These are phyloP conservation scores for Alectoris magna DNA, from an alignment of 2,797 vertebrate genomes.

Conservation along the genomic window DNA sequence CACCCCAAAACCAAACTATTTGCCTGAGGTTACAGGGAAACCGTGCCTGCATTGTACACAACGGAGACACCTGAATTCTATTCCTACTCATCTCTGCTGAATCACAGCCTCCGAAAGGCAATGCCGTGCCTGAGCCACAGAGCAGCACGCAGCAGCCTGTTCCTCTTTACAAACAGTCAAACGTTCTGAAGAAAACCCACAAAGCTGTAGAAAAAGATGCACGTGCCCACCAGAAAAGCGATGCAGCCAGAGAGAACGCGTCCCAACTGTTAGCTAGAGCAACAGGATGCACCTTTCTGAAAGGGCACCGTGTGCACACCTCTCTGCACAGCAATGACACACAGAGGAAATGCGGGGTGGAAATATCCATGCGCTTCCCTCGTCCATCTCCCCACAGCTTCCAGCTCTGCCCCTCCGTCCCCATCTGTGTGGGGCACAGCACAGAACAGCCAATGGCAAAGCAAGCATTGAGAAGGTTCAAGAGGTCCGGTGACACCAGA, in stretches of 20 bases:
- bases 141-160: background rate
- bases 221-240: background rate
- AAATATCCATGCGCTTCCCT: background rate
- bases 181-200: background rate
- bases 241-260: background rate
- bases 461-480: background rate
- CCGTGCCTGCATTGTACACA: background rate
- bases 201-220: background rate
- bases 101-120: background rate
- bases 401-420: background rate
- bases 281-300: conserved; percentile 47
- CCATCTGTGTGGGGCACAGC: too few relatives aligned
- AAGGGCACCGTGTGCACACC: background rate
- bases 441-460: background rate
- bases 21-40: background rate
- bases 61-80: background rate
- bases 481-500: background rate
- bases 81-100: background rate
- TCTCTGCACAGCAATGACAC: background rate
- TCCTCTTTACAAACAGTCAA: background rate
- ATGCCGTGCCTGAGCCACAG: rapidly evolving
- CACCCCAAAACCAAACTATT: conserved; percentile 6
- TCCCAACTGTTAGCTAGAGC: background rate
- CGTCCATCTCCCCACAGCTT: background rate
- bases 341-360: too few relatives aligned